Percentiles rank a stretch among this genome's conserved stretches.
phyloP scores from a whole-genome alignment of 2,113 vertebrate genomes.

The Thinocorus orbignyianus region DNA sequence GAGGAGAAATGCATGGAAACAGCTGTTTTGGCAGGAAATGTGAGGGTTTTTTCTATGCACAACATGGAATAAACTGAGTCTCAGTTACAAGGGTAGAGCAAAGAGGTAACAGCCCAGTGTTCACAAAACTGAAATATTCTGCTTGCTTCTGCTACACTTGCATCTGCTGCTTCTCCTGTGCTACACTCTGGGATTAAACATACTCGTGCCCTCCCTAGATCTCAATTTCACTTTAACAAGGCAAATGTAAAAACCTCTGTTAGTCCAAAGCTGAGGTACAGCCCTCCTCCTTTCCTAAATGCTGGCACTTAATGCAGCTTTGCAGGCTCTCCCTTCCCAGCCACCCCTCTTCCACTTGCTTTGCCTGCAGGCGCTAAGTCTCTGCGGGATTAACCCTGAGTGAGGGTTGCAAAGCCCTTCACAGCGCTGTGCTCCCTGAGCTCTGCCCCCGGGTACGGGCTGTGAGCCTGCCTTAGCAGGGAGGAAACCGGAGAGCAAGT shows the following conservation, averaged over 20 bases:
- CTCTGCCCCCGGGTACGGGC: accelerated
- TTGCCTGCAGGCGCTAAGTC: neutral
- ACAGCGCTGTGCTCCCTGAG: accelerated
- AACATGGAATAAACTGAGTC: neutral
- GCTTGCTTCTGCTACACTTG: neutral
- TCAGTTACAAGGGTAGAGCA: neutral
- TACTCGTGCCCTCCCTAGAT: neutral
- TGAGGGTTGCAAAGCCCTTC: neutral
- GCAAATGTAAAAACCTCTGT: neutral
- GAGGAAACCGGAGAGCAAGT: conserved; percentile 29
- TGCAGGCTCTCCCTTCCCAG: neutral
- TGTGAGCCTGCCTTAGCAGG: neutral
- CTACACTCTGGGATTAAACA: neutral
- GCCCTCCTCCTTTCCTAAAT: neutral
- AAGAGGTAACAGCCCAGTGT: neutral
- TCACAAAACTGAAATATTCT: neutral
- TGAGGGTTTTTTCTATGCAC: neutral
- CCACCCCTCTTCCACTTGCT: neutral
- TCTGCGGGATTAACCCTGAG: neutral
- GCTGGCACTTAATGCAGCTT: neutral
- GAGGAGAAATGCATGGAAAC: neutral
- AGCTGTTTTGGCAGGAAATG: neutral
- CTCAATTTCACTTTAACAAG: neutral
- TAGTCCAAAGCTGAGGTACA: neutral
- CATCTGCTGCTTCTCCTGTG: neutral